Evolutionary conservation across 2,888 invertebrate species (phyloP).

Genomic region (Lepas anatifera): DNA sequence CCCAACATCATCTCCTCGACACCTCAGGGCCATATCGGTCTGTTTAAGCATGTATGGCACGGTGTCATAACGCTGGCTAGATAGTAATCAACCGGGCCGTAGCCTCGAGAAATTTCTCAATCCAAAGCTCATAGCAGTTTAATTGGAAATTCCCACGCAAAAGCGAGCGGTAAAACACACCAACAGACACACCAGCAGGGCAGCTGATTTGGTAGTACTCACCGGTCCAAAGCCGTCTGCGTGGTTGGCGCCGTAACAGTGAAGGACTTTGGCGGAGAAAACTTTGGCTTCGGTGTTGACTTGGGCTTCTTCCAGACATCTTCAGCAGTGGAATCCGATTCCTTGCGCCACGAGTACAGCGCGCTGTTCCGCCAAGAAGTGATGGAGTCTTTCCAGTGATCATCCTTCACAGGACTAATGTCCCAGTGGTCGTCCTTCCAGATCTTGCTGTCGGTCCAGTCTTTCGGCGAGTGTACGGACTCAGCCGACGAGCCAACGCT

Average conservation of each 20-base stretch:
- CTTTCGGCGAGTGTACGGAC: not conserved
- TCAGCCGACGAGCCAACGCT: not conserved
- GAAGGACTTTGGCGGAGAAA: not conserved
- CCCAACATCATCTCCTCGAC: no score
- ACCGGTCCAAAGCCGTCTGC: not conserved
- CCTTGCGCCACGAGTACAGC: conserved; percentile 2
- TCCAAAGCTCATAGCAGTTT: no score
- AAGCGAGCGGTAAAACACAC: no score
- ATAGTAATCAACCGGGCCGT: no score
- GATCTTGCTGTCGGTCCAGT: not conserved
- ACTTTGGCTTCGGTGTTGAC: not conserved
- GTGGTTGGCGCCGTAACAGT: not conserved
- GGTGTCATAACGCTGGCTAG: no score
- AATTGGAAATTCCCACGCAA: no score
- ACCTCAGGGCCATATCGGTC: no score
- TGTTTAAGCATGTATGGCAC: no score
- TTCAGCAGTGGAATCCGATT: not conserved
- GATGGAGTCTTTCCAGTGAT: conserved; percentile 2
- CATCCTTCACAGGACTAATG: not conserved
- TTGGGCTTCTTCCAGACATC: not conserved
- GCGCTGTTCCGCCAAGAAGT: conserved; percentile 7
- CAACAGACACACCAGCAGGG: no score
- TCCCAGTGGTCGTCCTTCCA: not conserved
- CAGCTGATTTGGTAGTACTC: not conserved
- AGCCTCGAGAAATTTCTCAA: no score